These are phyloP conservation scores for Melipona bicolor DNA, from an alignment of 2,888 invertebrate genomes.

Conservation along the genomic window DNA sequence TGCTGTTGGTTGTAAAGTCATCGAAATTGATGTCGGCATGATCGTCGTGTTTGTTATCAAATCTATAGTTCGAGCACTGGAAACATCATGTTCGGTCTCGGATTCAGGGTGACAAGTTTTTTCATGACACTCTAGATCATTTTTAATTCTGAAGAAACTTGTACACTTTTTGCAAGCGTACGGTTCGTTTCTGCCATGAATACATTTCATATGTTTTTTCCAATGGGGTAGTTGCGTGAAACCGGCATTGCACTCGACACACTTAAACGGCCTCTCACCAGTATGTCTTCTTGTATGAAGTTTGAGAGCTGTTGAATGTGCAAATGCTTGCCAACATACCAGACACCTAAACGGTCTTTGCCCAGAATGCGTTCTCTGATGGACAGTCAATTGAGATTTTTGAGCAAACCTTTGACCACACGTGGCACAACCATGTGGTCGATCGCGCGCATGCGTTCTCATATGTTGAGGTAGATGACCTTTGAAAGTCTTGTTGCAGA, in stretches of 20 bases:
- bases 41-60: neutral
- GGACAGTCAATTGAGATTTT: constrained; percentile 93
- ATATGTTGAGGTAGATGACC: constrained; percentile 93
- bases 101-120: constrained; percentile 77
- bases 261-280: constrained; percentile 93
- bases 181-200: constrained; percentile 91
- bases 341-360: constrained; percentile 93
- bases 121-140: constrained; percentile 88
- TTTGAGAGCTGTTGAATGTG: constrained; percentile 94
- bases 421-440: constrained; percentile 91
- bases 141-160: constrained; percentile 91
- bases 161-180: constrained; percentile 91
- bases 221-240: constrained; percentile 94
- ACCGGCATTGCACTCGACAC: constrained; percentile 87
- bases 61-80: neutral
- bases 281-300: constrained; percentile 93
- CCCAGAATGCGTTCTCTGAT: constrained; percentile 93
- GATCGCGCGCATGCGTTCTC: constrained; percentile 91
- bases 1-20: neutral
- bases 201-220: constrained; percentile 94
- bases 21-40: neutral
- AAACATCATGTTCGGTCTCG: neutral
- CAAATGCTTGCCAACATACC: constrained; percentile 92
- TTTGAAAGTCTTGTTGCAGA: constrained; percentile 92
- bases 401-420: constrained; percentile 93